These are phyloP conservation scores for Sycophila texana DNA, from an alignment of 2,888 invertebrate genomes.

Conservation along the genomic window DNA sequence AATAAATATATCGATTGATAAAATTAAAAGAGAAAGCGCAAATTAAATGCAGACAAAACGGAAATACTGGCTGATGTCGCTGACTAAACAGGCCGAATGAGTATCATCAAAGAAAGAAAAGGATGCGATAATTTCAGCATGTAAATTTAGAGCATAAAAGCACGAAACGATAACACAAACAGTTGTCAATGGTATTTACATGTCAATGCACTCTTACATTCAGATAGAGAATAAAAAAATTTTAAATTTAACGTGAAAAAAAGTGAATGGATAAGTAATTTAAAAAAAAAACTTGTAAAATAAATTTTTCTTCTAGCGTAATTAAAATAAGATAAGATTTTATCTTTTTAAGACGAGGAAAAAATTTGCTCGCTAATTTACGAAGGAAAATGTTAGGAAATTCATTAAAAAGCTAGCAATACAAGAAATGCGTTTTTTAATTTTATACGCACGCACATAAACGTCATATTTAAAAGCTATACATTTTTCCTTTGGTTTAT, in stretches of 20 bases:
- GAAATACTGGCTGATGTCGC: too few species aligned
- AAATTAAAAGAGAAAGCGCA: not conserved
- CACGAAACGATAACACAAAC: not conserved
- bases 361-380: not conserved
- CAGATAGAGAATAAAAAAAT: too few species aligned
- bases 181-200: not conserved
- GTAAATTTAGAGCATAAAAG: not conserved
- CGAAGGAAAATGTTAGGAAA: too few species aligned
- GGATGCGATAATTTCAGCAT: not conserved
- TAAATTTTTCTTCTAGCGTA: too few species aligned
- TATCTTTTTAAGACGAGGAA: not conserved
- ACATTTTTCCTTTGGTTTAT: too few species aligned
- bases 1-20: constrained; percentile 34
- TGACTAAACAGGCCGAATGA: not conserved
- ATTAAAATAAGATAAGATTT: too few species aligned
- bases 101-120: not conserved
- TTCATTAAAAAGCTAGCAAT: too few species aligned
- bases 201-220: too few species aligned
- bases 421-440: too few species aligned
- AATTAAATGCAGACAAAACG: not conserved
- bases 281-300: not conserved
- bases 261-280: not conserved
- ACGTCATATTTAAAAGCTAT: too few species aligned
- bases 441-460: too few species aligned
- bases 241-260: not conserved